Evolutionary conservation across 2,888 invertebrate species (phyloP).

Genomic region (Nyleta sp.): DNA sequence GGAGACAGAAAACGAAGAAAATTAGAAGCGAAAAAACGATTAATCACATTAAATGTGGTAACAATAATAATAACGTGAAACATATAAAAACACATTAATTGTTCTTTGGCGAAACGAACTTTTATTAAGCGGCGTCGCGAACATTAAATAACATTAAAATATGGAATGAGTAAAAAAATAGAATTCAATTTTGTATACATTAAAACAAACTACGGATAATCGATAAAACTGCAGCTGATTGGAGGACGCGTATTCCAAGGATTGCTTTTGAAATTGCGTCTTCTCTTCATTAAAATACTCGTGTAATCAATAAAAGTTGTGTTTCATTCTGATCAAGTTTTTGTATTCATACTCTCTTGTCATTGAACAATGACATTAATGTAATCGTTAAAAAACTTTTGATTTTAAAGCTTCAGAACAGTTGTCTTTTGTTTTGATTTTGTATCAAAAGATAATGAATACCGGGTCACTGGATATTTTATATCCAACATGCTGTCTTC

Average conservation of each 20-base stretch:
- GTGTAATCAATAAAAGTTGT: neutral
- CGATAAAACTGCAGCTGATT: conserved; percentile 8
- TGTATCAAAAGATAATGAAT: conserved; percentile 16
- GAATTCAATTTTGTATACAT: conserved; percentile 13
- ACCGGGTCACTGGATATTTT: conserved; percentile 15
- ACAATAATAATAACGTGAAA: conserved; percentile 16
- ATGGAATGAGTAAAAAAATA: conserved; percentile 19
- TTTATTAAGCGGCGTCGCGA: conserved; percentile 8
- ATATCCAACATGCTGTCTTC: conserved; percentile 2
- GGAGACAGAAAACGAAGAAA: no score
- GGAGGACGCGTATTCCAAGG: neutral
- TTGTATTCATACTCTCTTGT: neutral
- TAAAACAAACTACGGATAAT: conserved; percentile 7
- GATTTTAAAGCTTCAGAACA: conserved; percentile 18
- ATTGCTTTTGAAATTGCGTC: neutral
- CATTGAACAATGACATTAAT: neutral
- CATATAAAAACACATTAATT: conserved; percentile 10
- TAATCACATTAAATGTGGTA: no score
- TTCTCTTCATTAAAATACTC: conserved; percentile 5
- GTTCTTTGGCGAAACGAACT: conserved; percentile 13
- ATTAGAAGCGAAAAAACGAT: conserved; percentile 4
- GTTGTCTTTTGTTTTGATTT: conserved; percentile 23
- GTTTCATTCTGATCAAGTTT: neutral
- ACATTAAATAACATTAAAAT: conserved; percentile 31
- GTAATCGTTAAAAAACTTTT: conserved; percentile 10